Base-by-base conservation (phyloP, 2,888 invertebrate species). In the Synanthedon myopaeformis region DNA sequence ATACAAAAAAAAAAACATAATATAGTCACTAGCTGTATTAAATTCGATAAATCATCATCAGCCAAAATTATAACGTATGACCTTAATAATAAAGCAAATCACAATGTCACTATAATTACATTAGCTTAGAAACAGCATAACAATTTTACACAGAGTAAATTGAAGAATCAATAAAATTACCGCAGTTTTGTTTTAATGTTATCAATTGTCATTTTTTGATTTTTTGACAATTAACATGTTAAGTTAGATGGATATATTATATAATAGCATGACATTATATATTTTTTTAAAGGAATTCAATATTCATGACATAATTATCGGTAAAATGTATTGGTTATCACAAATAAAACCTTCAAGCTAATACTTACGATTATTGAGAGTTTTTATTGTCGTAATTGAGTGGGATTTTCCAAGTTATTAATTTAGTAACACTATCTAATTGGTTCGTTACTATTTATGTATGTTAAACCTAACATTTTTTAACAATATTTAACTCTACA, bases 151-250 rank as follows among this genome's bases (percentile, higher is more conserved):
- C 76, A 69, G 64, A 70, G 72, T 74, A 63, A 75, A 70, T 74
- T 77, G 77, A 76, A 75, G 69, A 88, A 88, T 88, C 88, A 80
- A 88, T 88, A 88, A 87, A 86, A 82, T 82, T 87, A 86, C 88
- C 88, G 88, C 88, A 88, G 86, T 87, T 86, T 76, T 79, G 76
- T 78, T 78, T 77, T 78, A 71, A 74, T 35, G 35, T 10, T 35
- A 35, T 3, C 35, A 35, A 35, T 10, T 35, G 35, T 35, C 35
- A 35, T 35, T 35, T 35, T 35, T 35, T 35, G 35, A 35, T 35
- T 35, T 35, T 35, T 35, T 35, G 35, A 35, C 35, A 35, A 10
- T 35, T 10, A 35, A 10, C 35, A 35, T 35, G 10, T 35, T 35
- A 35, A 35, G 3, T 35, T 35, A 35, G 35, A 35, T 35, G 35